Percentiles rank a stretch among this genome's conserved stretches.
Evolutionary conservation across 2,888 invertebrate species (phyloP).

Genomic region (Amphipoea oculea): DNA sequence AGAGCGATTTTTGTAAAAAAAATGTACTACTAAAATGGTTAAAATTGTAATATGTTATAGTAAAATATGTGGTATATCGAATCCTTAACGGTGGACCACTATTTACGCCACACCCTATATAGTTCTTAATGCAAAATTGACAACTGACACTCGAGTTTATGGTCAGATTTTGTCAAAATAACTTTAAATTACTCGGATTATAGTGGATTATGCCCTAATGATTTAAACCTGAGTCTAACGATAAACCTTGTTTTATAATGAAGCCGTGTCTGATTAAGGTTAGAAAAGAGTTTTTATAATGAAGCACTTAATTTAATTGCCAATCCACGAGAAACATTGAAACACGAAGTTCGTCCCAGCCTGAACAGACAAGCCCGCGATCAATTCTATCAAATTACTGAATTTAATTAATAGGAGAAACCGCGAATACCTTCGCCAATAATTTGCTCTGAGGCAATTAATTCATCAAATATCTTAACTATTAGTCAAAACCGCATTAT

Average conservation of each 20-base stretch:
- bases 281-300: neutral
- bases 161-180: too few relatives aligned
- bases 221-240: neutral
- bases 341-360: slow-evolving; percentile 35
- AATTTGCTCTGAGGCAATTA: slow-evolving; percentile 72
- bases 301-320: slow-evolving; percentile 1
- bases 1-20: too few relatives aligned
- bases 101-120: too few relatives aligned
- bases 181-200: neutral
- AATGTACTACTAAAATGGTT: too few relatives aligned
- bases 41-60: too few relatives aligned
- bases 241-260: neutral
- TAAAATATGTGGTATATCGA: too few relatives aligned
- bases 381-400: slow-evolving; percentile 68
- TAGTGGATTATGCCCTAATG: neutral
- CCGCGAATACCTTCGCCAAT: slow-evolving; percentile 72
- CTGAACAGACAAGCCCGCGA: slow-evolving; percentile 54
- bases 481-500: slow-evolving; percentile 63
- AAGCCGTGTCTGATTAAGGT: neutral
- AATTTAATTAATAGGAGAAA: slow-evolving; percentile 73
- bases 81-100: too few relatives aligned
- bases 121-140: too few relatives aligned
- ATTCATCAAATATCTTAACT: slow-evolving; percentile 71
- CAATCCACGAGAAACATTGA: slow-evolving; percentile 46
- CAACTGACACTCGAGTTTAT: too few relatives aligned